phyloP scores from a whole-genome alignment of 2,113 vertebrate genomes.

The Sardina pilchardus region DNA sequence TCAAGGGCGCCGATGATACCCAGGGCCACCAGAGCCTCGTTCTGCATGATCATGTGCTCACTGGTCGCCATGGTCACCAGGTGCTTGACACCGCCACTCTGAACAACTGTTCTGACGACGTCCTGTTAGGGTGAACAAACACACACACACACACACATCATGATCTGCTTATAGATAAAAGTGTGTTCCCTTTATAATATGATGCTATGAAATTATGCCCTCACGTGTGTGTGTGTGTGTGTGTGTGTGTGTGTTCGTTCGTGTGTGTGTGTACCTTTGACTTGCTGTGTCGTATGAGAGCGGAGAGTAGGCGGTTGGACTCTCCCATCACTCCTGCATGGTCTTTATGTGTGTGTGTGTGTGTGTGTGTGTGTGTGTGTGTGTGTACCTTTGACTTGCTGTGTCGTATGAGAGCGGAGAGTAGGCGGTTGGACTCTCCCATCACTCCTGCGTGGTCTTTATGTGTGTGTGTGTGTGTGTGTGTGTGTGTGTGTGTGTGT shows the following conservation, averaged over 20 bases:
- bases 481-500: not conserved
- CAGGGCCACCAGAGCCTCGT: slow-evolving; percentile 95
- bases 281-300: too few relatives aligned
- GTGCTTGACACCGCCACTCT: slow-evolving; percentile 91
- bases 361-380: not conserved
- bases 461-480: slow-evolving; percentile 21
- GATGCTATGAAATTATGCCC: too few relatives aligned
- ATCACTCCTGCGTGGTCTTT: slow-evolving; percentile 98
- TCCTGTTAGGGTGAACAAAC: slow-evolving; percentile 72
- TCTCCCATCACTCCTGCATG: slow-evolving; percentile 94
- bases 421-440: slow-evolving; percentile 96
- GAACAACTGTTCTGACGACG: slow-evolving; percentile 90
- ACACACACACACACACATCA: not conserved
- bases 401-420: slow-evolving; percentile 95
- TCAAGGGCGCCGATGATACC: slow-evolving; percentile 92
- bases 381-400: slow-evolving; percentile 94
- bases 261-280: slow-evolving; percentile 1
- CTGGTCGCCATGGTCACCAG: slow-evolving; percentile 97
- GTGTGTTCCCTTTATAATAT: too few relatives aligned
- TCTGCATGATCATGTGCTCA: slow-evolving; percentile 99
- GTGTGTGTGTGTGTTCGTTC: not conserved
- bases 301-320: slow-evolving; percentile 94
- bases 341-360: not conserved
- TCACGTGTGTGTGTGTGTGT: not conserved
- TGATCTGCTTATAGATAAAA: not conserved